Percentiles rank a stretch among this genome's conserved stretches.
phyloP scores from a whole-genome alignment of 2,888 invertebrate species.

The Himalopsyche japonica region DNA sequence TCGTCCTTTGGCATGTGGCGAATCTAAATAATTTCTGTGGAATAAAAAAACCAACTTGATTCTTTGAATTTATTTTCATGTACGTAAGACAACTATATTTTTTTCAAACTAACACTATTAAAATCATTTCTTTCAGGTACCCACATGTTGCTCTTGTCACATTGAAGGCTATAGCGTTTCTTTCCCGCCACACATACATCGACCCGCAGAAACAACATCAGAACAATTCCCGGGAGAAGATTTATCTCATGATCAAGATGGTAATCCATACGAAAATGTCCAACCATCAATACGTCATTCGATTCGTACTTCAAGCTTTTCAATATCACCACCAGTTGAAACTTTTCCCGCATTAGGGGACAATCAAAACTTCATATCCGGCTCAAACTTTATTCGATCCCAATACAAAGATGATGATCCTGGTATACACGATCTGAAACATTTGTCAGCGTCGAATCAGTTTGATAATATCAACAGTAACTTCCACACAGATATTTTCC shows the following conservation, averaged over 20 bases:
- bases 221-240: conserved; percentile 65
- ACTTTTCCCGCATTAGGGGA: conserved; percentile 3
- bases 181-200: conserved; percentile 65
- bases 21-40: no score
- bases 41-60: no score
- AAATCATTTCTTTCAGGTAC: conserved; percentile 56
- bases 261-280: conserved; percentile 56
- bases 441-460: conserved; percentile 25
- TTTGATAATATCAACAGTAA: conserved; percentile 22
- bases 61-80: no score
- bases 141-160: conserved; percentile 82
- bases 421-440: conserved; percentile 23
- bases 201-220: conserved; percentile 56
- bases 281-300: conserved; percentile 25
- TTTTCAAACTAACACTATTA: no score
- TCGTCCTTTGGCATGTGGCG: no score
- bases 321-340: not conserved
- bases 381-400: conserved; percentile 37
- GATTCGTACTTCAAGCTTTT: conserved; percentile 37
- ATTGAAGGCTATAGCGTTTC: conserved; percentile 75
- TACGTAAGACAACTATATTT: no score
- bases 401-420: conserved; percentile 20
- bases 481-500: conserved; percentile 34
- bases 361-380: conserved; percentile 52
- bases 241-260: conserved; percentile 54